Conservation (phyloP, 2,113 vertebrate genomes). For the Cryptotis parvus region DNA sequence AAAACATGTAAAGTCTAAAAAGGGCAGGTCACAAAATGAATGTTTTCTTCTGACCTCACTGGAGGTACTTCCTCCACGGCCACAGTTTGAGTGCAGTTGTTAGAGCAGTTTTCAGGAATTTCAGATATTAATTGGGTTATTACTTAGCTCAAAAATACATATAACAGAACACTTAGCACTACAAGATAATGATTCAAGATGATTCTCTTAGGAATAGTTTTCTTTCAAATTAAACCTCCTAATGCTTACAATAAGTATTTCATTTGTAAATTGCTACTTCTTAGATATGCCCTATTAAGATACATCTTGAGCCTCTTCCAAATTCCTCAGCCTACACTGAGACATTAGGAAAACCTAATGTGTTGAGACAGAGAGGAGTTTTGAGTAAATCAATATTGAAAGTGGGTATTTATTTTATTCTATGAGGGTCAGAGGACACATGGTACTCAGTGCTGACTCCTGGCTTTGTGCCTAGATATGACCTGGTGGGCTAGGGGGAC, state of each 20-base stretch:
- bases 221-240: slow-evolving; percentile 58
- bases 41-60: not conserved
- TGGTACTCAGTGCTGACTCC: too few relatives aligned
- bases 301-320: slow-evolving; percentile 43
- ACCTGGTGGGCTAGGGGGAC: too few relatives aligned
- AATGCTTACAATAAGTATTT: slow-evolving; percentile 54
- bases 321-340: slow-evolving; percentile 20
- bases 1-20: not conserved
- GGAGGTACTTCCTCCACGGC: not conserved
- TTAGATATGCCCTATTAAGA: slow-evolving; percentile 48
- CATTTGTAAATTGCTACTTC: slow-evolving; percentile 62
- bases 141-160: slow-evolving; percentile 28
- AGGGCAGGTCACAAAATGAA: not conserved
- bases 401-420: slow-evolving; percentile 69
- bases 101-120: slow-evolving; percentile 20
- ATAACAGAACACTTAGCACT: slow-evolving; percentile 37
- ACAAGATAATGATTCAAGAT: slow-evolving; percentile 38
- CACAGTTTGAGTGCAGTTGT: not conserved
- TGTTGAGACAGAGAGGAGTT: not conserved
- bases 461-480: too few relatives aligned
- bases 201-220: slow-evolving; percentile 38
- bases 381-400: slow-evolving; percentile 44
- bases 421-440: too few relatives aligned
- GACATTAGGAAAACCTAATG: slow-evolving; percentile 14
- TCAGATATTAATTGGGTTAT: slow-evolving; percentile 56